Evolutionary conservation across 2,113 vertebrate genomes (phyloP), one percentile per base, ranked within the genome.

Genomic region (Pluvialis apricaria): DNA sequence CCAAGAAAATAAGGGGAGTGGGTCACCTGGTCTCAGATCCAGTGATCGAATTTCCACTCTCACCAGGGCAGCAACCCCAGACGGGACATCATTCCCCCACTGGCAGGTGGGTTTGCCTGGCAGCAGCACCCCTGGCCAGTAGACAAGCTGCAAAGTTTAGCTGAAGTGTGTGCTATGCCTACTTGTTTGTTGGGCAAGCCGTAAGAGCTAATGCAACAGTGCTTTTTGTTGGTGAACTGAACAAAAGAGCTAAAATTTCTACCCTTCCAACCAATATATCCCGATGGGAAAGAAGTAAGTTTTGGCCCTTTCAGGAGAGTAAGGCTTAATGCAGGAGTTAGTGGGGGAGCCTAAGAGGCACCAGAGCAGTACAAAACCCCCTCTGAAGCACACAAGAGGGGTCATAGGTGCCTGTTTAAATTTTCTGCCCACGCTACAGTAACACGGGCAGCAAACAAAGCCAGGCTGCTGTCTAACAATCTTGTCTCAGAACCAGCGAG

Each of bases 331-430:
- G 4, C 24, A 76, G 44, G 54, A 88, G 28, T 24, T 24, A 19
- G 26, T 2, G 1, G 54, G 78, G 24, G 19, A 87, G 32, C 25
- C 25, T 26, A 31, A 22, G 75, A 69, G 34, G 47, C 54, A 85
- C 22, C 75, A 65, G 36, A 75, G 61, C 76, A 81, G 61, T 52
- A 81, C 31, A 75, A 84, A 90, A 71, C 12, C 32, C 42, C 22
- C 28, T 34, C 42, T 55, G 57, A 75, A 68, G n/a, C n/a, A 47
- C 29, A 10, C 99, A 20, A 26, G 47, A 90, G 38, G 47, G 77
- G 80, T 94, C 92, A 76, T 6, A 86, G 83, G 69, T 84, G 52
- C 28, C 72, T 86, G 47, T 64, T 90, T 62, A 84, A 64, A 65
- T 75, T 64, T 92, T 88, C 88, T 94, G 44, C 69, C 72, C 61